phyloP scores from a whole-genome alignment of 1,140 invertebrate species.

The Macrotrachela quadricornifera region DNA sequence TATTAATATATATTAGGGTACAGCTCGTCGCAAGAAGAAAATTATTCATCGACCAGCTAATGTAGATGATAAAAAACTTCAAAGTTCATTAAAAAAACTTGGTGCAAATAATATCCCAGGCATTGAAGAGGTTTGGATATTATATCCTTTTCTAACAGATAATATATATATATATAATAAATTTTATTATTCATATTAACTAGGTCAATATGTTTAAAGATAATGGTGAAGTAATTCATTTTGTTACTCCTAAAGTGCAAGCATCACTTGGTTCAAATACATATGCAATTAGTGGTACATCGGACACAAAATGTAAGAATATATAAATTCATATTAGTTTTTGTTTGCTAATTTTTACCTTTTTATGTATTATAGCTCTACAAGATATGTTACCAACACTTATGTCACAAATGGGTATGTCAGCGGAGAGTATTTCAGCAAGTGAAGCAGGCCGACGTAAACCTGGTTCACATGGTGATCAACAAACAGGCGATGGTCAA shows the following conservation, averaged over 20 bases:
- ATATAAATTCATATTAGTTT: background rate
- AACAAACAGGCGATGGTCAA: slow-evolving; percentile 12
- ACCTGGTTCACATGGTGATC: background rate
- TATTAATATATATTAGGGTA: slow-evolving; percentile 41
- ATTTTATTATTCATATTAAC: too few species aligned
- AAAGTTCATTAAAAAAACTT: slow-evolving; percentile 87
- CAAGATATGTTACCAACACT: slow-evolving; percentile 88
- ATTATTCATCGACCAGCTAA: slow-evolving; percentile 90
- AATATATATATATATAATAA: too few species aligned
- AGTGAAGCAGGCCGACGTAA: background rate
- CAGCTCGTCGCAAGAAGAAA: slow-evolving; percentile 98
- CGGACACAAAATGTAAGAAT: slow-evolving; percentile 65
- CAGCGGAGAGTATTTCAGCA: slow-evolving; percentile 4
- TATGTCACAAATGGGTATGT: slow-evolving; percentile 47
- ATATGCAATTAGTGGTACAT: slow-evolving; percentile 91
- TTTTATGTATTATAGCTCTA: slow-evolving; percentile 40
- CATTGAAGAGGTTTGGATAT: slow-evolving; percentile 63
- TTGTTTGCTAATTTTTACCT: slow-evolving; percentile 7
- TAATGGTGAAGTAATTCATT: slow-evolving; percentile 94
- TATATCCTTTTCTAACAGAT: too few species aligned
- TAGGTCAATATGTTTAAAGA: slow-evolving; percentile 96
- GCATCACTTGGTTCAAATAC: slow-evolving; percentile 92
- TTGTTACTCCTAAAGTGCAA: slow-evolving; percentile 98
- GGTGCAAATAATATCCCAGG: slow-evolving; percentile 90
- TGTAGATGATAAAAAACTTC: slow-evolving; percentile 94